phyloP scores from a whole-genome alignment of 1,140 invertebrate genomes.

The Brevipalpus yothersi region DNA sequence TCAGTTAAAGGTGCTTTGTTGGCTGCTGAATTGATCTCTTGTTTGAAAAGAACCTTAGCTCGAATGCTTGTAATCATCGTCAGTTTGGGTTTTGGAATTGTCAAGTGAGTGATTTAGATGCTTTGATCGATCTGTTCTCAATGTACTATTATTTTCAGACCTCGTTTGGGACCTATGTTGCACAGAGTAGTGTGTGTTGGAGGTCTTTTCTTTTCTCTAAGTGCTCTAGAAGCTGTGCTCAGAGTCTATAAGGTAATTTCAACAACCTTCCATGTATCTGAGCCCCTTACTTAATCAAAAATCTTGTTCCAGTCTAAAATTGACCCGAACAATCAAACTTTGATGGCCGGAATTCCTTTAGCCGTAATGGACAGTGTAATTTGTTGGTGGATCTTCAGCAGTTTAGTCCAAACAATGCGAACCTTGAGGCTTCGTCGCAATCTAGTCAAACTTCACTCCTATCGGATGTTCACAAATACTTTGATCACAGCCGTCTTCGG shows the following conservation, averaged over 20 bases:
- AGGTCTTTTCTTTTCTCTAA: conserved; percentile 49
- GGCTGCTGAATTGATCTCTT: conserved; percentile 64
- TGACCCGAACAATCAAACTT: conserved; percentile 33
- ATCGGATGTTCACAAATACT: conserved; percentile 77
- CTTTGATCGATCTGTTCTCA: background rate
- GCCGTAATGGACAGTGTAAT: conserved; percentile 38
- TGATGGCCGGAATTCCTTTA: conserved; percentile 44
- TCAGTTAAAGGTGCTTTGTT: conserved; percentile 35
- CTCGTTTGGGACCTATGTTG: conserved; percentile 53
- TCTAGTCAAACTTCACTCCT: conserved; percentile 63
- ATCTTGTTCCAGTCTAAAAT: conserved; percentile 28
- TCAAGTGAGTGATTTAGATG: conserved; percentile 39
- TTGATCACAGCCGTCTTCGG: conserved; percentile 59
- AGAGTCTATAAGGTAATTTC: conserved; percentile 31
- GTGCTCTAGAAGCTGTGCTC: conserved; percentile 53
- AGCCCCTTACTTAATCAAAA: background rate
- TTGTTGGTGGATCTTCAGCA: conserved; percentile 41
- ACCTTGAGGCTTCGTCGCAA: conserved; percentile 57
- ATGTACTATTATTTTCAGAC: conserved; percentile 26
- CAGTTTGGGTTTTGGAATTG: conserved; percentile 76
- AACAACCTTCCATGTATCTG: background rate
- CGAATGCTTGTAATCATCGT: conserved; percentile 81
- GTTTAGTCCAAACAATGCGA: conserved; percentile 62
- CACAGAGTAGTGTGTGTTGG: conserved; percentile 62
- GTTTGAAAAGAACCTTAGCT: conserved; percentile 61